Percentiles rank a stretch among this genome's conserved stretches.
These are phyloP conservation scores for Hyposoter didymator DNA, from an alignment of 2,888 invertebrate genomes.

Conservation along the genomic window DNA sequence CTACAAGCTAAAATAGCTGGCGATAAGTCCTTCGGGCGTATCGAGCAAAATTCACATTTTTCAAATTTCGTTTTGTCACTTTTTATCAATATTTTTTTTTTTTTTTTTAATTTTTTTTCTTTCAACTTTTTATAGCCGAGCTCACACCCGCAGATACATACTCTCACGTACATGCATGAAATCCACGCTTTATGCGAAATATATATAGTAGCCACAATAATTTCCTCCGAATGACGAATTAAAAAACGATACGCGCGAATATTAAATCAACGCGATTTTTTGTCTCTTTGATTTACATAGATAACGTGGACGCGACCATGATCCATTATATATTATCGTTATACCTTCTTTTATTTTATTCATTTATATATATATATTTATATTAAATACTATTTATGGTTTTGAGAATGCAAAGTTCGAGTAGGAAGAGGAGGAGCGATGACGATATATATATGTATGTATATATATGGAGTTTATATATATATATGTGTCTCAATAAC, in stretches of 20 bases:
- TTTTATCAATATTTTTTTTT: too few species aligned
- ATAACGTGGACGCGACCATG: slow-evolving; percentile 60
- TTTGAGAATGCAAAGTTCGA: slow-evolving; percentile 52
- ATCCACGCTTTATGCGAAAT: slow-evolving; percentile 46
- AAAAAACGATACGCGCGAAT: slow-evolving; percentile 48
- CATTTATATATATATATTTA: slow-evolving; percentile 35
- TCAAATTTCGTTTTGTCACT: not conserved
- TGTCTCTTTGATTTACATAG: slow-evolving; percentile 52
- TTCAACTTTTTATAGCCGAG: slow-evolving; percentile 40
- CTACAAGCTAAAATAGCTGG: slow-evolving; percentile 37
- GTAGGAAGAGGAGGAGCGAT: slow-evolving; percentile 45
- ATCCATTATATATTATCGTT: slow-evolving; percentile 54
- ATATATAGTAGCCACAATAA: slow-evolving; percentile 46
- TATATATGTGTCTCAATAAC: slow-evolving; percentile 38
- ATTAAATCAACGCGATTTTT: slow-evolving; percentile 37
- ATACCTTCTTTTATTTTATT: slow-evolving; percentile 18
- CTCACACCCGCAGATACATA: slow-evolving; percentile 11
- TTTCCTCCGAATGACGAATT: slow-evolving; percentile 39
- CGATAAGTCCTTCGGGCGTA: slow-evolving; percentile 45
- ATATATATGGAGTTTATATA: slow-evolving; percentile 30
- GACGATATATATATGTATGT: slow-evolving; percentile 40
- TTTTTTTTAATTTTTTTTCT: slow-evolving; percentile 7
- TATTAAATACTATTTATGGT: slow-evolving; percentile 60
- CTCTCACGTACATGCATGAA: slow-evolving; percentile 33
- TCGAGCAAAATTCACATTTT: slow-evolving; percentile 8